Percentiles rank a stretch among this genome's conserved stretches.
phyloP scores from a whole-genome alignment of 2,797 vertebrate genomes.

The Poliocrania exsul region DNA sequence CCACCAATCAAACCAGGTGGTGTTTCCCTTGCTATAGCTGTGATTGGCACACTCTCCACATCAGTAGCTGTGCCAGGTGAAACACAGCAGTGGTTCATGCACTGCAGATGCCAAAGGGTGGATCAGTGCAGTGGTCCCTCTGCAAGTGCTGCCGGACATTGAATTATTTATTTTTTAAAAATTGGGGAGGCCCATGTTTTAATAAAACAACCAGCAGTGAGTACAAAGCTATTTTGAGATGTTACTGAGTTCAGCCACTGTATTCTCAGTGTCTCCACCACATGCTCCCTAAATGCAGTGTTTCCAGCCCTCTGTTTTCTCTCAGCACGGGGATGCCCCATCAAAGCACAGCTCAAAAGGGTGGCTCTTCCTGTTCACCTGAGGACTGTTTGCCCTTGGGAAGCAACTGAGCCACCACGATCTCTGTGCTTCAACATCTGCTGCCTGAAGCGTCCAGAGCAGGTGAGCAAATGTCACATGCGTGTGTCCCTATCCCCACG shows the following conservation, averaged over 20 bases:
- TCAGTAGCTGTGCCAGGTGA: background rate
- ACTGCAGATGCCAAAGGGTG: background rate
- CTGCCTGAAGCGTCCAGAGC: background rate
- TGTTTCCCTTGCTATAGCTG: background rate
- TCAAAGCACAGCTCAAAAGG: background rate
- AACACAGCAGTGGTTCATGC: fast-evolving
- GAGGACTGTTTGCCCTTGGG: fast-evolving
- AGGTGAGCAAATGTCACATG: fast-evolving
- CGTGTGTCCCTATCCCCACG: fast-evolving
- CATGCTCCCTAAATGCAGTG: fast-evolving
- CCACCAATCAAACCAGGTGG: background rate
- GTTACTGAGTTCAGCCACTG: background rate
- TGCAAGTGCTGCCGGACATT: background rate
- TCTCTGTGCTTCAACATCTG: background rate
- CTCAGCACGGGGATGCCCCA: background rate
- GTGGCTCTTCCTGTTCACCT: background rate
- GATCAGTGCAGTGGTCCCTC: background rate
- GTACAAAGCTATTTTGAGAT: background rate
- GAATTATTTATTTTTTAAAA: background rate
- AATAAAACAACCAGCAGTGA: background rate
- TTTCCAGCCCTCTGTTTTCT: background rate
- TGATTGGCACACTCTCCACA: fast-evolving
- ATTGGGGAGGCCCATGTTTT: background rate
- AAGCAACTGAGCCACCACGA: fast-evolving
- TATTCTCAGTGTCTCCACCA: background rate